phyloP scores from a whole-genome alignment of 2,113 vertebrate genomes.

The Otolemur garnettii region DNA sequence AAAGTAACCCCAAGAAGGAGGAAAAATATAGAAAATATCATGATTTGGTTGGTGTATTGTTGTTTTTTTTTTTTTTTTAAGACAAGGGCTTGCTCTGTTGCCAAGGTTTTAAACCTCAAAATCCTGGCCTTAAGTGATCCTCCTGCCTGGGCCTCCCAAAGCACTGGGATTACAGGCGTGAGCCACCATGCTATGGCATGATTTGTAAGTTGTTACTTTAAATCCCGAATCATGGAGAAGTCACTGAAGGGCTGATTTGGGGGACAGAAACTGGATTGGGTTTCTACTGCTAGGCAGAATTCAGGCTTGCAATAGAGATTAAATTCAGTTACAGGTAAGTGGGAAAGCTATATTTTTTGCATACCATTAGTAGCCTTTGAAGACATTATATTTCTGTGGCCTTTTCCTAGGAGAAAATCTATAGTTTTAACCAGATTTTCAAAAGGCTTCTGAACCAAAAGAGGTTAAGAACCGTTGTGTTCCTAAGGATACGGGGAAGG shows the following conservation, averaged over 20 bases:
- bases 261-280: not conserved
- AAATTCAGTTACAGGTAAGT: not conserved
- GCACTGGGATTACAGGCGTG: too few species aligned
- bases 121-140: too few species aligned
- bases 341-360: not conserved
- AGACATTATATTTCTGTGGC: not conserved
- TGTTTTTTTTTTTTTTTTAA: too few species aligned
- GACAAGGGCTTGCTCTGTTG: too few species aligned
- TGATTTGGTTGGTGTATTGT: too few species aligned
- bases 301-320: not conserved
- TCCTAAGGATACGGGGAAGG: too few species aligned
- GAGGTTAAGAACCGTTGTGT: not conserved
- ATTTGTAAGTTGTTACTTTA: not conserved
- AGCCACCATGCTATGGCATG: too few species aligned
- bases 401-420: not conserved
- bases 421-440: conserved; percentile 28
- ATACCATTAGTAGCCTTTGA: not conserved
- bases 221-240: not conserved
- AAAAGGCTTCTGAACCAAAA: conserved; percentile 30
- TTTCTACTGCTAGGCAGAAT: not conserved
- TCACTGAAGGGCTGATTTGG: not conserved
- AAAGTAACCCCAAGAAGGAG: not conserved
- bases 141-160: too few species aligned
- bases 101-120: too few species aligned
- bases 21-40: not conserved